Percentiles rank a stretch among this genome's conserved stretches.
Conservation (phyloP, 2,797 vertebrate species). For the Orientallactaga sibirica region DNA sequence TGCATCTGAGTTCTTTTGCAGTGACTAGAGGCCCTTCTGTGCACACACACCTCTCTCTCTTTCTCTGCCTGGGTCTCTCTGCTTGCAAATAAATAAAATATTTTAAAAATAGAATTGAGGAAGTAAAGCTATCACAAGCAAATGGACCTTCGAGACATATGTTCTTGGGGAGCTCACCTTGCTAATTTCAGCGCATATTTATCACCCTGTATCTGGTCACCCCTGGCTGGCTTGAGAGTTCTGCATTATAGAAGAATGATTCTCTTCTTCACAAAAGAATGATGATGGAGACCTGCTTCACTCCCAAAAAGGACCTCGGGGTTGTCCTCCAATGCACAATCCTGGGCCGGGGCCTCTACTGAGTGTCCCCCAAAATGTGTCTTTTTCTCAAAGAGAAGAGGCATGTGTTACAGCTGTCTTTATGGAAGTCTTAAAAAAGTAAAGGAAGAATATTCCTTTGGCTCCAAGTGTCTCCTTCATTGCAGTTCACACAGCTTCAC, state of each 20-base stretch:
- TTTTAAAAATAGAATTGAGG: neutral
- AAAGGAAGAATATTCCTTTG: neutral
- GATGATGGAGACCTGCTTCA: neutral
- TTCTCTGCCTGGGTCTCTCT: no score
- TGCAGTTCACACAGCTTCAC: neutral
- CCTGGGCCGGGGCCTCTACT: neutral
- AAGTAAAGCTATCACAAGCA: neutral
- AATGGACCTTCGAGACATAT: neutral
- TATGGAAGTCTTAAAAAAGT: neutral
- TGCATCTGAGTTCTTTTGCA: no score
- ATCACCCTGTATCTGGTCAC: neutral
- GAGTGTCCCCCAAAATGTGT: neutral
- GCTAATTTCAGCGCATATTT: conserved; percentile 10
- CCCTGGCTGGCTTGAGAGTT: neutral
- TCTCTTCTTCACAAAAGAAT: conserved; percentile 15
- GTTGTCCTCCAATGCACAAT: fast-evolving
- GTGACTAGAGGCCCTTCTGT: no score
- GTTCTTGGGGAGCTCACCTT: neutral
- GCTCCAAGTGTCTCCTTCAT: neutral
- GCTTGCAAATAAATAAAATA: no score
- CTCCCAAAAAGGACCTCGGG: neutral
- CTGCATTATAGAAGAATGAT: neutral
- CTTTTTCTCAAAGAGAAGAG: neutral
- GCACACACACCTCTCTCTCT: no score
- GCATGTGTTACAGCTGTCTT: neutral